These are phyloP conservation scores for Uloborus plumipes DNA, from an alignment of 2,888 invertebrate species.

Conservation along the genomic window DNA sequence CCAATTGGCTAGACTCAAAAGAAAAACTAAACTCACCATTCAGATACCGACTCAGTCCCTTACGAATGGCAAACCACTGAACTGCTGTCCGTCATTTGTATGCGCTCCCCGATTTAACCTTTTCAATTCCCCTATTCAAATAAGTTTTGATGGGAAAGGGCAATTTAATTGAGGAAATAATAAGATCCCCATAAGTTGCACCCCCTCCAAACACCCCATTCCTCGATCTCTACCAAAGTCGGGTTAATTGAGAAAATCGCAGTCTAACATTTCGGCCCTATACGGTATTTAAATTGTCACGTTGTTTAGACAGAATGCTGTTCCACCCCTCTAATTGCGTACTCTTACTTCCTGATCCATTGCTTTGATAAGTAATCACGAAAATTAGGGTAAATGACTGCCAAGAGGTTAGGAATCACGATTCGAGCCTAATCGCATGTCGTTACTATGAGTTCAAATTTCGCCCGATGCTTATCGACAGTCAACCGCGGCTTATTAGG, in stretches of 20 bases:
- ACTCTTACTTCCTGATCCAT: conserved; percentile 63
- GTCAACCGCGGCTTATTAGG: conserved; percentile 20
- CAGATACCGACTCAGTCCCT: too few species aligned
- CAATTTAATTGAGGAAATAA: conserved; percentile 62
- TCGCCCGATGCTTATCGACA: conserved; percentile 51
- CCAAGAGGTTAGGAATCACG: conserved; percentile 62
- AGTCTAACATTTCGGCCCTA: conserved; percentile 59
- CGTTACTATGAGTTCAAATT: conserved; percentile 61
- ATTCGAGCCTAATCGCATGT: conserved; percentile 53
- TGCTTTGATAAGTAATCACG: conserved; percentile 63
- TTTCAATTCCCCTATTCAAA: conserved; percentile 61
- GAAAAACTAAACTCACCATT: too few species aligned
- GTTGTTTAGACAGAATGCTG: conserved; percentile 61
- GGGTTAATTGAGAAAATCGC: conserved; percentile 62
- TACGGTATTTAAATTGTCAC: conserved; percentile 63
- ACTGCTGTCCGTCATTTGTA: conserved; percentile 25
- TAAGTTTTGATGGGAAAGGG: conserved; percentile 52
- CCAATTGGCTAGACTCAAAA: too few species aligned
- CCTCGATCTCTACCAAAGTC: conserved; percentile 41
- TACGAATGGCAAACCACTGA: too few species aligned
- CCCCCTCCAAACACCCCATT: conserved; percentile 26
- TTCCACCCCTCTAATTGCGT: conserved; percentile 61
- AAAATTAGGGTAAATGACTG: conserved; percentile 63
- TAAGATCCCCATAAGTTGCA: conserved; percentile 42
- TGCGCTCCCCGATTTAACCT: conserved; percentile 1